Evolutionary conservation across 1,140 invertebrate species (phyloP).

Genomic region (Periplaneta americana): DNA sequence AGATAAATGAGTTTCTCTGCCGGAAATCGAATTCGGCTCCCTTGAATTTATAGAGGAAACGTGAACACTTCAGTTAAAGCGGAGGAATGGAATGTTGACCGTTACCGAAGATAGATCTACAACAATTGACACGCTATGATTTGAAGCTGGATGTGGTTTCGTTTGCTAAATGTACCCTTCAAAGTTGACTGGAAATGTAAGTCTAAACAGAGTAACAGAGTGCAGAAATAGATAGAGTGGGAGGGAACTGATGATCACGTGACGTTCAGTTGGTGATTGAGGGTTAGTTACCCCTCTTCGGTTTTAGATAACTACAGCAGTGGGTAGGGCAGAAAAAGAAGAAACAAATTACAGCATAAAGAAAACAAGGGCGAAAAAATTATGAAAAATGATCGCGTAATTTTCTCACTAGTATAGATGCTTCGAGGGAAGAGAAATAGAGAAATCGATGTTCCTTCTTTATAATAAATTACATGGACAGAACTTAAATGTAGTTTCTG

Average conservation of each 20-base stretch:
- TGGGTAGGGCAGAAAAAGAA: neutral
- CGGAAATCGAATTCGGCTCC: too few relatives aligned
- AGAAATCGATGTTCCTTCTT: neutral
- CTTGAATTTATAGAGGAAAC: too few relatives aligned
- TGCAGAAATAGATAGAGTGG: neutral
- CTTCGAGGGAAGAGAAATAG: neutral
- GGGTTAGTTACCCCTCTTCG: neutral
- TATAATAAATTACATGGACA: neutral
- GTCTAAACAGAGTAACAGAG: neutral
- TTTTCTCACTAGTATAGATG: neutral
- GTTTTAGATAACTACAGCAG: neutral
- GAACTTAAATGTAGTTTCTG: neutral
- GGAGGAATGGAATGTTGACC: too few relatives aligned
- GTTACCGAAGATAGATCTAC: neutral
- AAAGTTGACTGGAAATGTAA: neutral
- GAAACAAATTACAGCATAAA: neutral
- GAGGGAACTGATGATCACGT: neutral
- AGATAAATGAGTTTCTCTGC: too few relatives aligned
- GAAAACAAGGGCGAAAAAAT: neutral
- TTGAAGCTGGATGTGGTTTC: neutral
- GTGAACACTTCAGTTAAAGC: too few relatives aligned
- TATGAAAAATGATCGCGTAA: neutral
- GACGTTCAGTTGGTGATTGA: neutral
- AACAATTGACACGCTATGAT: neutral
- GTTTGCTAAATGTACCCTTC: neutral